Percentiles rank a stretch among this genome's conserved stretches.
These are phyloP conservation scores for Buceros bicornis DNA, from an alignment of 2,797 vertebrate species.

Conservation along the genomic window DNA sequence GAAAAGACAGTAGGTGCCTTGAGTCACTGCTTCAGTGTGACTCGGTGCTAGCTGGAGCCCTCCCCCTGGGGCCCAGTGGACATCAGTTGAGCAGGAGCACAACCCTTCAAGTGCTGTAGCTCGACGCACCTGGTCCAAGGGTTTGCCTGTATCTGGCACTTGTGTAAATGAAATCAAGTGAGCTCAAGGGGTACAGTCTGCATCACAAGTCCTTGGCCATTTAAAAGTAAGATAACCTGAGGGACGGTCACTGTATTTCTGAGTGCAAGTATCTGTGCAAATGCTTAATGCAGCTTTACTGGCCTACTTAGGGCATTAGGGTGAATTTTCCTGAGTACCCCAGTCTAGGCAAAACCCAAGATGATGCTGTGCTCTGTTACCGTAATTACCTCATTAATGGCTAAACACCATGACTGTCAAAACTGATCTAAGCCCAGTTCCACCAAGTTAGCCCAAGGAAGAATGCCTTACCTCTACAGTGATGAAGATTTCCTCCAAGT, in stretches of 20 bases:
- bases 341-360: neutral
- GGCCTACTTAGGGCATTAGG: neutral
- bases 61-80: neutral
- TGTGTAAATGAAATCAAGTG: neutral
- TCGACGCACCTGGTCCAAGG: neutral
- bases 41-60: neutral
- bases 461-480: slow-evolving; percentile 90
- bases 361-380: neutral
- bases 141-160: neutral
- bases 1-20: neutral
- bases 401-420: neutral
- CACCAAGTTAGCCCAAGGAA: neutral
- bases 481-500: slow-evolving; percentile 97
- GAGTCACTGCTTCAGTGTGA: neutral
- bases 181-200: neutral
- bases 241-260: neutral
- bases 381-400: neutral
- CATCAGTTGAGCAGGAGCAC: neutral
- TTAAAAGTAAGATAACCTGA: neutral
- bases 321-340: neutral
- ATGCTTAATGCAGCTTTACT: neutral
- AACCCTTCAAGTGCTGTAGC: neutral
- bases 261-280: neutral
- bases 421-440: neutral
- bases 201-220: neutral